A percentile compares a stretch with the other conserved stretches of the same genome.
Conservation (phyloP, 2,797 vertebrate genomes). For the Sandelia bainsii region DNA sequence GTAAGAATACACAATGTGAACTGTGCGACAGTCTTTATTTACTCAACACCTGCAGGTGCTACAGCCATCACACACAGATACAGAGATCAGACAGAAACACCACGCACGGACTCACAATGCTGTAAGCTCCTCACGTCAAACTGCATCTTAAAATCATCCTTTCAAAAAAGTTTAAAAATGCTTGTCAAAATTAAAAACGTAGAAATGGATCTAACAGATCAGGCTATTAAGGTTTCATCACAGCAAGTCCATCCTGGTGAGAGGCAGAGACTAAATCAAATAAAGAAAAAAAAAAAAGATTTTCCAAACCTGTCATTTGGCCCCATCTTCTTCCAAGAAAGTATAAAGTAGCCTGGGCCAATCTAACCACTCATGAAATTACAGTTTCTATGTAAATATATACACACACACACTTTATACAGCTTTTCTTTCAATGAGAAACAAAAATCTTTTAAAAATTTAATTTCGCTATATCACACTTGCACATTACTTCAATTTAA, state of each 20-base stretch:
- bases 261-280: conserved; percentile 42
- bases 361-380: conserved; percentile 51
- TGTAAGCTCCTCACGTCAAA: conserved; percentile 42
- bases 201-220: conserved; percentile 55
- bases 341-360: conserved; percentile 53
- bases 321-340: conserved; percentile 55
- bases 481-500: conserved; percentile 38
- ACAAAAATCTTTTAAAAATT: conserved; percentile 61
- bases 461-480: conserved; percentile 35
- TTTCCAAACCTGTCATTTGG: conserved; percentile 45
- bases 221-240: conserved; percentile 46
- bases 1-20: conserved; percentile 42
- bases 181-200: conserved; percentile 46
- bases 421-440: conserved; percentile 71
- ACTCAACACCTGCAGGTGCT: conserved; percentile 76
- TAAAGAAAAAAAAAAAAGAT: conserved; percentile 6
- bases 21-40: conserved; percentile 81
- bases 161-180: conserved; percentile 62
- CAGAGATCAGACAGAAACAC: conserved; percentile 45
- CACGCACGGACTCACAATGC: conserved; percentile 59
- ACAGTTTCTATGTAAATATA: conserved; percentile 63
- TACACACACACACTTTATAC: conserved; percentile 59
- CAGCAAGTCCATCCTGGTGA: conserved; percentile 52
- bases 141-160: conserved; percentile 46
- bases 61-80: conserved; percentile 63